A percentile compares a stretch with the other conserved stretches of the same genome.
Evolutionary conservation across 2,888 invertebrate genomes (phyloP).

Genomic region (Xestia xanthographa): DNA sequence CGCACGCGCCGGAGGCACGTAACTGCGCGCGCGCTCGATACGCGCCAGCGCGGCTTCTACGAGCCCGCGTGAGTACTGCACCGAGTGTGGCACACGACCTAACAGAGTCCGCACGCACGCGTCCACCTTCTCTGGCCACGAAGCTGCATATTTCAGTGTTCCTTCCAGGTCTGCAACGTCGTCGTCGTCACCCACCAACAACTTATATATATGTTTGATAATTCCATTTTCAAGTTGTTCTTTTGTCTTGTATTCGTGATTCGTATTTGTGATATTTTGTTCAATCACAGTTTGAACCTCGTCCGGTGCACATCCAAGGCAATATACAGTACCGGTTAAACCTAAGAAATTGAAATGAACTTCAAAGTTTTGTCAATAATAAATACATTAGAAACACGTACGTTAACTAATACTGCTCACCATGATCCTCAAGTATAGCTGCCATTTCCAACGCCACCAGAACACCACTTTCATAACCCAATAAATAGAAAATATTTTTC

Average conservation of each 20-base stretch:
- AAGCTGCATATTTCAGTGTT: conserved; percentile 3
- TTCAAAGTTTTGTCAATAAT: neutral
- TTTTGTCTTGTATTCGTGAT: neutral
- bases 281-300: neutral
- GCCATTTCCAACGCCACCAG: conserved; percentile 77
- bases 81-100: conserved; percentile 69
- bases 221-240: neutral
- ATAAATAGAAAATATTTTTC: conserved; percentile 73
- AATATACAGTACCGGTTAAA: conserved; percentile 32
- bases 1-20: conserved; percentile 41
- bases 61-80: conserved; percentile 73
- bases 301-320: conserved; percentile 20
- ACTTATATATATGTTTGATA: conserved; percentile 30
- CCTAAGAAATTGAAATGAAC: conserved; percentile 9
- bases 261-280: neutral
- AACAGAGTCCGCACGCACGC: conserved; percentile 67
- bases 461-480: conserved; percentile 80
- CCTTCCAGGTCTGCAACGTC: conserved; percentile 36
- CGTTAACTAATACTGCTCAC: conserved; percentile 61
- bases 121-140: conserved; percentile 58
- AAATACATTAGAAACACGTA: neutral
- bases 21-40: conserved; percentile 62
- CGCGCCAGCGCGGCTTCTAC: conserved; percentile 73
- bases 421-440: conserved; percentile 76
- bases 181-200: conserved; percentile 23